Evolutionary conservation across 2,797 vertebrate species (phyloP).

Genomic region (Melanotaenia trifasciata): DNA sequence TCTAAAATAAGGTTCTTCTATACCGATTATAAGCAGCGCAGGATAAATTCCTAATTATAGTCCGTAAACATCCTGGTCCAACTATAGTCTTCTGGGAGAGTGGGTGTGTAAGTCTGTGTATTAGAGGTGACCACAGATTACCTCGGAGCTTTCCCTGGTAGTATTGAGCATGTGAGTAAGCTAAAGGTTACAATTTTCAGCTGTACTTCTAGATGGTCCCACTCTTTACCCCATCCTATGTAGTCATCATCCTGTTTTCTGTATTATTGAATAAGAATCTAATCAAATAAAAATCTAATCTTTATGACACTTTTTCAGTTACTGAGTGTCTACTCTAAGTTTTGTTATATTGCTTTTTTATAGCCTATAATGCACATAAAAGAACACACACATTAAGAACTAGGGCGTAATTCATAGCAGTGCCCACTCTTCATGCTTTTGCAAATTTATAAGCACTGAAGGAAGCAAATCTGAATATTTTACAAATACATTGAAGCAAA

Average conservation of each 20-base stretch:
- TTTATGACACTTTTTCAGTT: background rate
- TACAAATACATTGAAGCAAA: background rate
- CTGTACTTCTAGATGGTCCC: background rate
- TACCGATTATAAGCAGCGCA: constrained; percentile 47
- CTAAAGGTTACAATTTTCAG: constrained; percentile 1
- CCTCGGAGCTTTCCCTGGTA: constrained; percentile 46
- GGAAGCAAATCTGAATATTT: background rate
- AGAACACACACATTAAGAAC: too few species aligned
- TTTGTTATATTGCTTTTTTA: background rate
- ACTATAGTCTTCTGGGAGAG: constrained; percentile 49
- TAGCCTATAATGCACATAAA: background rate
- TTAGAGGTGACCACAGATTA: constrained; percentile 63
- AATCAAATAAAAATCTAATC: background rate
- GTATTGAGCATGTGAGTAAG: constrained; percentile 23
- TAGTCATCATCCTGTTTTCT: background rate
- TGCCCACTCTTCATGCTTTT: too few species aligned
- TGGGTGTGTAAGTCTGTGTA: constrained; percentile 53
- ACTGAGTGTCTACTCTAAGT: background rate
- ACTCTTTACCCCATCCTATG: background rate
- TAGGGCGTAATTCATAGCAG: too few species aligned
- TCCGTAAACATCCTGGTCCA: constrained; percentile 65
- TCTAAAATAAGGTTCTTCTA: constrained; percentile 25
- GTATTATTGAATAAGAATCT: background rate
- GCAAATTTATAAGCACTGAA: too few species aligned
- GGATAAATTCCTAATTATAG: constrained; percentile 68